Percentiles rank a stretch among this genome's conserved stretches.
phyloP scores from a whole-genome alignment of 2,797 vertebrate species.

The Pseudochromis fuscus region DNA sequence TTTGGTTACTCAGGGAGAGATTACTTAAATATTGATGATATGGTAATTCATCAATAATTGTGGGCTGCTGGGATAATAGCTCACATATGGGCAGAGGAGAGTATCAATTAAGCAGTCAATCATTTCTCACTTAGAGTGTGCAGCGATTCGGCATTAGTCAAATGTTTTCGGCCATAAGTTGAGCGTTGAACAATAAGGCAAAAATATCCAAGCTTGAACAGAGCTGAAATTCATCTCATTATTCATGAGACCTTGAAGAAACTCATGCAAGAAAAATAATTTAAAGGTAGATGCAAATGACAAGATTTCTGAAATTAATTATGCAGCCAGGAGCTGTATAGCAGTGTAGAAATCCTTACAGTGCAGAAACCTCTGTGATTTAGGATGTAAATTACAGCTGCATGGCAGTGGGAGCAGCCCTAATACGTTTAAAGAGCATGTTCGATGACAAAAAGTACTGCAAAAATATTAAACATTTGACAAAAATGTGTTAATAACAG shows the following conservation, averaged over 20 bases:
- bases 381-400: conserved; percentile 38
- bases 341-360: conserved; percentile 12
- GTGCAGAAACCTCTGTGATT: conserved; percentile 31
- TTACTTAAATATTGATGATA: conserved; percentile 78
- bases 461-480: conserved; percentile 13
- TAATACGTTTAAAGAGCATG: conserved; percentile 40
- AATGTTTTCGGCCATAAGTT: conserved; percentile 13
- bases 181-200: conserved; percentile 31
- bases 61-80: conserved; percentile 59
- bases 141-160: conserved; percentile 21
- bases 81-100: conserved; percentile 53
- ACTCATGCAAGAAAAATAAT: conserved; percentile 31
- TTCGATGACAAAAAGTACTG: conserved; percentile 32
- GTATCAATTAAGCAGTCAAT: conserved; percentile 74
- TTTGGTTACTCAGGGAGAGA: conserved; percentile 56
- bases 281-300: conserved; percentile 50
- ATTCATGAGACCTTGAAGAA: conserved; percentile 47
- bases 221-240: conserved; percentile 30
- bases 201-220: conserved; percentile 22
- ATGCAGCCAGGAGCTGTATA: conserved; percentile 30
- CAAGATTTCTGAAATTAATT: conserved; percentile 47
- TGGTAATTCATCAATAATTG: conserved; percentile 78
- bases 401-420: not conserved
- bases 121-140: conserved; percentile 47
- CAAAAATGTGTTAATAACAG: conserved; percentile 11